Conservation (phyloP, 2,113 vertebrate species). For the Camelus bactrianus region DNA sequence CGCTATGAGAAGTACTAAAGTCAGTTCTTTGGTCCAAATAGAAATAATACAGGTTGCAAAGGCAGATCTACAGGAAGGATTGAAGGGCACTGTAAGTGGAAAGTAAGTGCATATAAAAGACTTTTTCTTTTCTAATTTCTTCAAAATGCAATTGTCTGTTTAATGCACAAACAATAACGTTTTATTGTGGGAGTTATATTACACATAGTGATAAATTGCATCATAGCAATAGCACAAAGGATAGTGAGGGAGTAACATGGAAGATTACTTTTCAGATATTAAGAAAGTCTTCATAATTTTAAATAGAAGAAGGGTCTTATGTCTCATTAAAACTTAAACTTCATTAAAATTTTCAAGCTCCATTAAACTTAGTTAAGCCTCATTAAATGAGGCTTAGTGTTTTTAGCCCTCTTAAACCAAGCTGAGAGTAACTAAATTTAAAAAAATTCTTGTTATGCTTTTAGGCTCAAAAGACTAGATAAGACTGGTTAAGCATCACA, state of each 20-base stretch:
- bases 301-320: neutral
- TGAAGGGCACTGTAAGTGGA: neutral
- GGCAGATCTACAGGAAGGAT: neutral
- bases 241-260: neutral
- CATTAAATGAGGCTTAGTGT: conserved; percentile 63
- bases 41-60: neutral
- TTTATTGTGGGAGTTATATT: neutral
- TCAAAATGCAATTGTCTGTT: neutral
- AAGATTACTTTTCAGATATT: conserved; percentile 33
- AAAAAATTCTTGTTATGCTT: conserved; percentile 46
- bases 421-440: conserved; percentile 55
- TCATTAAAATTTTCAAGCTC: conserved; percentile 62
- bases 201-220: neutral
- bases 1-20: neutral
- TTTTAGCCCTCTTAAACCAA: conserved; percentile 51
- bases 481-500: conserved; percentile 58
- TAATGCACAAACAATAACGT: neutral
- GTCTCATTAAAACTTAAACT: conserved; percentile 64
- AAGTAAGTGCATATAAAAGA: neutral
- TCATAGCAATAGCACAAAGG: neutral
- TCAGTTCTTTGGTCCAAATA: neutral
- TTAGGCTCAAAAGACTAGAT: conserved; percentile 58
- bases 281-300: conserved; percentile 22
- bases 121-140: neutral
- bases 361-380: conserved; percentile 65